Conservation (phyloP, 2,888 invertebrate species). For the Ochropleura plecta region DNA sequence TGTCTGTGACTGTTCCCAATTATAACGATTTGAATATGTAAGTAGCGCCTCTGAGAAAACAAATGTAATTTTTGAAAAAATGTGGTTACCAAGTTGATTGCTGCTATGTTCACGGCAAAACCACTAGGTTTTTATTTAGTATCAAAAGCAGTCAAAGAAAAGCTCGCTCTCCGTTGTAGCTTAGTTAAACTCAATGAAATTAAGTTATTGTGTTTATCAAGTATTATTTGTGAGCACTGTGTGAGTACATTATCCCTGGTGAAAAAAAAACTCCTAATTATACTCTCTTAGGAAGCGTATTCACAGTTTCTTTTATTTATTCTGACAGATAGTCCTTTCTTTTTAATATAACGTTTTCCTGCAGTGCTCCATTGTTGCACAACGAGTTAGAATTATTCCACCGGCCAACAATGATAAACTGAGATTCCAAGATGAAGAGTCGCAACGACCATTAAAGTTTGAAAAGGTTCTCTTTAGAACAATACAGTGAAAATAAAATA, state of each 20-base stretch:
- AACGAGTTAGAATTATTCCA: slow-evolving; percentile 66
- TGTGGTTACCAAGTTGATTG: neutral
- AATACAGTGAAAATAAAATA: slow-evolving; percentile 90
- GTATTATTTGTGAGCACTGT: neutral
- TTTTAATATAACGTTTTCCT: slow-evolving; percentile 41
- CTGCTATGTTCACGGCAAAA: neutral
- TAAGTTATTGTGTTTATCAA: neutral
- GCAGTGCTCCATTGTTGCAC: slow-evolving; percentile 53
- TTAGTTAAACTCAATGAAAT: neutral
- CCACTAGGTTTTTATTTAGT: neutral
- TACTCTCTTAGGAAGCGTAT: slow-evolving; percentile 32
- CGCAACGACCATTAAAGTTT: slow-evolving; percentile 85
- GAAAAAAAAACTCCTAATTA: slow-evolving; percentile 27
- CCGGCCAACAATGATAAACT: slow-evolving; percentile 80
- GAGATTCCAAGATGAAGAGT: slow-evolving; percentile 80
- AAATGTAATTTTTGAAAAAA: neutral
- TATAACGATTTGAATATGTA: neutral
- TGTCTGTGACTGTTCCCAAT: neutral
- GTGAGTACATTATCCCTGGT: neutral
- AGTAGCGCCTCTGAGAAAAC: neutral
- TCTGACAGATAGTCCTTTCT: slow-evolving; percentile 12
- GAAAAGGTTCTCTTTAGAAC: slow-evolving; percentile 87
- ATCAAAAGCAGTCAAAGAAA: neutral
- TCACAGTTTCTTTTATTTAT: slow-evolving; percentile 24
- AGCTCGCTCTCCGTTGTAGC: neutral